A percentile compares a stretch with the other conserved stretches of the same genome.
Evolutionary conservation across 2,113 vertebrate species (phyloP).

Genomic region (Hippocampus barbouri): DNA sequence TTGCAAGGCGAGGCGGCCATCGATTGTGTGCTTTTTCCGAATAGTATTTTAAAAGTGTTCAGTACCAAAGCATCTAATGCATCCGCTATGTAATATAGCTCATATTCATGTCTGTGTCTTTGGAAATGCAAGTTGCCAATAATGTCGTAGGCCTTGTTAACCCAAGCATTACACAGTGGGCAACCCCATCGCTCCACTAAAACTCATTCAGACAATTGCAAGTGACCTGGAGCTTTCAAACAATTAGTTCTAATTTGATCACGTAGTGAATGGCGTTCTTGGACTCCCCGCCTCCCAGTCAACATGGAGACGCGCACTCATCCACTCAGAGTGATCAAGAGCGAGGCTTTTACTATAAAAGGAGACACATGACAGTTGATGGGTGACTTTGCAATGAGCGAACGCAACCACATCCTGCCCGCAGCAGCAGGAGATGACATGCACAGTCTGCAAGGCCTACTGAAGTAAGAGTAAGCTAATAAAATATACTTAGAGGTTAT

Average conservation of each 20-base stretch:
- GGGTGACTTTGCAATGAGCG: conserved; percentile 62
- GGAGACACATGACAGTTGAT: conserved; percentile 51
- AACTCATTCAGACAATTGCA: conserved; percentile 12
- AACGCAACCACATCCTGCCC: conserved; percentile 70
- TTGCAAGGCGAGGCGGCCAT: not conserved
- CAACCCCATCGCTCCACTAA: conserved; percentile 14
- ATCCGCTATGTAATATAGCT: not conserved
- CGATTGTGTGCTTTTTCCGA: conserved; percentile 6
- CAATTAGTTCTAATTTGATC: conserved; percentile 11
- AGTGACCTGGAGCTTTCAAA: conserved; percentile 7
- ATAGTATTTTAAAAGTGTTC: not conserved
- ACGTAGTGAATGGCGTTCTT: conserved; percentile 2
- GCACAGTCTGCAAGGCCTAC: conserved; percentile 23
- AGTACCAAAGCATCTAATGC: not conserved
- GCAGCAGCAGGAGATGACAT: conserved; percentile 36
- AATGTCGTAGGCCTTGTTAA: conserved; percentile 13
- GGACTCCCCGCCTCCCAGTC: not conserved
- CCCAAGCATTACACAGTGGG: conserved; percentile 13
- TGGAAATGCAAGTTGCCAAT: not conserved
- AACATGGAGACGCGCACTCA: not conserved
- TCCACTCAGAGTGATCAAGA: conserved; percentile 9
- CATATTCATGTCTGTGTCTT: not conserved
- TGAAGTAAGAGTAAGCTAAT: conserved; percentile 28
- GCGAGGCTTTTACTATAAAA: conserved; percentile 66
- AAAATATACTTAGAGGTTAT: not conserved